Evolutionary conservation across 2,888 invertebrate genomes (phyloP).

Genomic region (Euproctis similis): DNA sequence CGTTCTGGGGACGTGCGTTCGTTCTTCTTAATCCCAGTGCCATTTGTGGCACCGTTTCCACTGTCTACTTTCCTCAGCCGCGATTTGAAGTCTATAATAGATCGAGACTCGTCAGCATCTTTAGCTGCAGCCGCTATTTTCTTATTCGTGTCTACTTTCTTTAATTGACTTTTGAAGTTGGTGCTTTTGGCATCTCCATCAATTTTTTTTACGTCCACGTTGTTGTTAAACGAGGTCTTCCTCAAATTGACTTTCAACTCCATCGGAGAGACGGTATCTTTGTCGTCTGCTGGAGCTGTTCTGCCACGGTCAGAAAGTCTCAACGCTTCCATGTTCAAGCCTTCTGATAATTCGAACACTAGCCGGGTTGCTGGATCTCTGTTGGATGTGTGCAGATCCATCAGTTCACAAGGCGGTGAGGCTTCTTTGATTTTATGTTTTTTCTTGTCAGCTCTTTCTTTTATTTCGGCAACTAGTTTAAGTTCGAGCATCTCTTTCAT

Average conservation of each 20-base stretch:
- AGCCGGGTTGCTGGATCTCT: conserved; percentile 87
- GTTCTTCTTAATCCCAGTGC: conserved; percentile 34
- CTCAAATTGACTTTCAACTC: conserved; percentile 71
- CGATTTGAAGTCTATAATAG: conserved; percentile 89
- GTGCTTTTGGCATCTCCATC: conserved; percentile 46
- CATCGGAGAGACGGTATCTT: conserved; percentile 48
- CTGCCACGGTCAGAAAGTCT: conserved; percentile 37
- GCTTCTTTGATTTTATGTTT: conserved; percentile 74
- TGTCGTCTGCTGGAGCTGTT: conserved; percentile 28
- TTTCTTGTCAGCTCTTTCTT: conserved; percentile 83
- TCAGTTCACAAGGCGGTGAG: conserved; percentile 45
- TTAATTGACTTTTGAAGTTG: conserved; percentile 81
- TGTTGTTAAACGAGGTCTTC: conserved; percentile 48
- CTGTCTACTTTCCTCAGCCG: conserved; percentile 87
- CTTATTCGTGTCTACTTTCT: conserved; percentile 83
- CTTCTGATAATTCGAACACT: conserved; percentile 89
- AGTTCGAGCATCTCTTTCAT: conserved; percentile 90
- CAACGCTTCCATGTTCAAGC: conserved; percentile 80
- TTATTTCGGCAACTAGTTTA: conserved; percentile 88
- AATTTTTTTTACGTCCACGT: conserved; percentile 31
- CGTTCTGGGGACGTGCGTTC: conserved; percentile 54
- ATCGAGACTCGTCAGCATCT: conserved; percentile 67
- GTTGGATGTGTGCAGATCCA: conserved; percentile 47
- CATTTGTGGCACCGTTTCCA: conserved; percentile 44
- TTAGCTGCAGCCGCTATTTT: conserved; percentile 67